These are phyloP conservation scores for Ichneumon xanthorius DNA, from an alignment of 2,888 invertebrate genomes.

Conservation along the genomic window DNA sequence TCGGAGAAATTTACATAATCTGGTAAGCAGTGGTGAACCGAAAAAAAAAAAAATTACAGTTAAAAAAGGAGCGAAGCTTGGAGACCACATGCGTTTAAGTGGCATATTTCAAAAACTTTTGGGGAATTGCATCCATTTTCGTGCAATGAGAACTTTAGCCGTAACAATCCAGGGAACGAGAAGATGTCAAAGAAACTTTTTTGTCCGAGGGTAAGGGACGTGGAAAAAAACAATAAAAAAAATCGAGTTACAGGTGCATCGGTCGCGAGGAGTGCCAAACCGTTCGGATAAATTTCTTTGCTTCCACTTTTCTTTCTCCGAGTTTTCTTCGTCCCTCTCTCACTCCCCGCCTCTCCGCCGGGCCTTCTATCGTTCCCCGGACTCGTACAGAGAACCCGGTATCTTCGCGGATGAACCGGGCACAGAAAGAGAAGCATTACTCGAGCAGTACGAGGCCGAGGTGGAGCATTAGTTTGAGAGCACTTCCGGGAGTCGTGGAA, in stretches of 20 bases:
- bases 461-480: constrained; percentile 66
- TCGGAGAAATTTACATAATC: background rate
- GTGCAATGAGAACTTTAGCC: constrained; percentile 18
- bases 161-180: constrained; percentile 19
- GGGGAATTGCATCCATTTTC: constrained; percentile 22
- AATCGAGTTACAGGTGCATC: constrained; percentile 60
- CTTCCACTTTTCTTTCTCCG: constrained; percentile 26
- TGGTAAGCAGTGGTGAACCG: background rate
- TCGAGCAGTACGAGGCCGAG: constrained; percentile 51
- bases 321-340: constrained; percentile 31
- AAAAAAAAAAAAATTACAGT: background rate
- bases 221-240: constrained; percentile 33
- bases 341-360: background rate
- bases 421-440: constrained; percentile 52
- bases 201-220: background rate
- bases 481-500: constrained; percentile 60
- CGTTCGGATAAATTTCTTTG: constrained; percentile 64
- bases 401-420: constrained; percentile 48
- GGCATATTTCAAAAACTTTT: constrained; percentile 25
- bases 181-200: constrained; percentile 47
- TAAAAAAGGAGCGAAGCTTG: background rate
- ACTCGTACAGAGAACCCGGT: constrained; percentile 30
- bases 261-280: constrained; percentile 59
- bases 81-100: constrained; percentile 2
- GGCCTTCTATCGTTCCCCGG: constrained; percentile 16